A percentile compares a stretch with the other conserved stretches of the same genome.
Conservation (phyloP, 2,113 vertebrate genomes). For the Chaetura pelagica region DNA sequence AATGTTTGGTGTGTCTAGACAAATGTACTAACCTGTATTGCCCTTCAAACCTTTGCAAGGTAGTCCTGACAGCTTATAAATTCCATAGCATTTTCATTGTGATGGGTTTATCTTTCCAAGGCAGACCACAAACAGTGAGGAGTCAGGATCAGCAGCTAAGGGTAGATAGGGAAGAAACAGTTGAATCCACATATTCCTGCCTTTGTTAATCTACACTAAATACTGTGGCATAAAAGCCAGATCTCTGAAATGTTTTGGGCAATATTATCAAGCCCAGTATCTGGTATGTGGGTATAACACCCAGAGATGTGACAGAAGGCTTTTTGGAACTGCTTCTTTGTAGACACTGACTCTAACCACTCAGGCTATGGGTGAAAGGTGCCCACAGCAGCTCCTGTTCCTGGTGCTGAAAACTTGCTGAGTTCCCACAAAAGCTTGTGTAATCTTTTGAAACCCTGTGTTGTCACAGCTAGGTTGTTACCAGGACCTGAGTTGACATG, state of each 20-base stretch:
- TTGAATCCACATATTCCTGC: background rate
- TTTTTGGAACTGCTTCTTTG: background rate
- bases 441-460: background rate
- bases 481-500: accelerated
- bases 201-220: background rate
- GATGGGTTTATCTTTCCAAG: background rate
- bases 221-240: background rate
- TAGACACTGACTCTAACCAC: background rate
- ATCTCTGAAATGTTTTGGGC: background rate
- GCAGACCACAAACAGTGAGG: background rate
- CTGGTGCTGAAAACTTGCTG: background rate
- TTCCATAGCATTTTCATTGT: background rate
- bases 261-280: background rate
- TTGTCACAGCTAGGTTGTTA: background rate
- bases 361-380: background rate
- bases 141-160: background rate
- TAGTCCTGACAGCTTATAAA: background rate
- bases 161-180: background rate
- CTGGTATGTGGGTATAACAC: background rate
- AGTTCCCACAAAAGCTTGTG: background rate
- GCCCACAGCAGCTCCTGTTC: background rate
- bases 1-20: background rate
- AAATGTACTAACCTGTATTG: background rate
- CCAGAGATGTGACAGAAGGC: background rate
- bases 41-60: background rate